phyloP scores from a whole-genome alignment of 2,888 invertebrate genomes.

The Chydorus sphaericus region DNA sequence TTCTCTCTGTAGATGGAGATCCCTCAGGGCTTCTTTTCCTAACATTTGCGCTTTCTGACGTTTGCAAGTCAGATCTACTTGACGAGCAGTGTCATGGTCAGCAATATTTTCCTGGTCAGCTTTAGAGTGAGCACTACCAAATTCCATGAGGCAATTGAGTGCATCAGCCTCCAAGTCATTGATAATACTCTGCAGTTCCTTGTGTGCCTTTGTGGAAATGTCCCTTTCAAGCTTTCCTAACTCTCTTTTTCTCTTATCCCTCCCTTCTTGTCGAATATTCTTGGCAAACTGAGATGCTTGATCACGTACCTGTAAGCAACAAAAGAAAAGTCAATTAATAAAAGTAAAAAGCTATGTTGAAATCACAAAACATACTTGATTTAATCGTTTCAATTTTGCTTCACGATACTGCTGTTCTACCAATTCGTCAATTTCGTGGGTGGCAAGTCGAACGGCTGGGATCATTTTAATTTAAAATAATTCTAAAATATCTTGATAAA shows the following conservation, averaged over 20 bases:
- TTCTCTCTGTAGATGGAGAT: background rate
- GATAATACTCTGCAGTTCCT: background rate
- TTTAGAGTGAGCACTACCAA: background rate
- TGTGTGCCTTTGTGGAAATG: background rate
- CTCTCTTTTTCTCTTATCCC: background rate
- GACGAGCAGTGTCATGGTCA: background rate
- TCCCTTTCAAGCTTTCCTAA: background rate
- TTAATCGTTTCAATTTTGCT: slow-evolving; percentile 1
- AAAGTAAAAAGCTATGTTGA: background rate
- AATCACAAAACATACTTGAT: background rate
- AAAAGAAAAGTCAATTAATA: background rate
- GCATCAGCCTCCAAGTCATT: slow-evolving; percentile 2
- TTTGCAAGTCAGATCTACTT: background rate
- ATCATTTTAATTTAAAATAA: background rate
- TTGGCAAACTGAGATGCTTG: slow-evolving; percentile 4
- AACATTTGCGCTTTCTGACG: background rate
- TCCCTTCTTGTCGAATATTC: background rate
- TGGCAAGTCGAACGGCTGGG: background rate
- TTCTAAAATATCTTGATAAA: no score
- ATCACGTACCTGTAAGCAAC: background rate
- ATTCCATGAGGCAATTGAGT: background rate
- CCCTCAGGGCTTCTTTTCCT: background rate
- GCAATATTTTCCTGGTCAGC: background rate
- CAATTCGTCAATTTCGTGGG: background rate
- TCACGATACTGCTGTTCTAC: background rate